Evolutionary conservation across 1,140 invertebrate species (phyloP).

Genomic region (Aphidius ervi): DNA sequence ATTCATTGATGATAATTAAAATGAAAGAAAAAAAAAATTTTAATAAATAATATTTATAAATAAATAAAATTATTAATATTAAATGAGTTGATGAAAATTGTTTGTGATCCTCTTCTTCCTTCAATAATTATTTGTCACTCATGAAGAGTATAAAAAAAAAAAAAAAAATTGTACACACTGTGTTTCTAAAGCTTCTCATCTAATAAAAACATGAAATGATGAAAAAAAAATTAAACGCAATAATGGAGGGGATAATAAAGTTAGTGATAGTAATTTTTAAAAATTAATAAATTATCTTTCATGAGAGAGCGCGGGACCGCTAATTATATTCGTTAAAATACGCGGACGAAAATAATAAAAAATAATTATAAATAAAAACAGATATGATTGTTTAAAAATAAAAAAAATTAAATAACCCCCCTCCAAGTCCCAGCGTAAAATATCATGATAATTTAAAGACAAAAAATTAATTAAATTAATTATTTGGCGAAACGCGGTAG

Average conservation of each 20-base stretch:
- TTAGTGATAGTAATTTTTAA: no score
- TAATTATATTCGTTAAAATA: constrained; percentile 1
- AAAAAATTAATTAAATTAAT: constrained; percentile 28
- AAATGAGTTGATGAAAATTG: no score
- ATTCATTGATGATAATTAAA: no score
- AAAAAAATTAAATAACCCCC: background rate
- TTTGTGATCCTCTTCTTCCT: constrained; percentile 22
- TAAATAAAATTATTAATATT: no score
- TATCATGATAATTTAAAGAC: constrained; percentile 23
- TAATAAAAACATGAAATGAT: no score
- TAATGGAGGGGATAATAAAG: no score
- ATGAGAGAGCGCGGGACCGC: constrained; percentile 15
- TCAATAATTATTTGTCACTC: constrained; percentile 18
- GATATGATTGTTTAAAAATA: constrained; percentile 9
- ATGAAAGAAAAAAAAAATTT: no score
- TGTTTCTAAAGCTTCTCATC: no score
- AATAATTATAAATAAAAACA: constrained; percentile 12
- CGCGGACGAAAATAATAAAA: constrained; percentile 13
- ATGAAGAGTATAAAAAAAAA: constrained; percentile 4
- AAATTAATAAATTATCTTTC: background rate
- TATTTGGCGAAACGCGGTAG: constrained; percentile 49
- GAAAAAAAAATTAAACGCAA: no score
- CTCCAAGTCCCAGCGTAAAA: constrained; percentile 30
- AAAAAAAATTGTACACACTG: no score
- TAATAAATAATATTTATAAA: no score